Conservation (phyloP, 2,797 vertebrate species). For the Alauda arvensis region DNA sequence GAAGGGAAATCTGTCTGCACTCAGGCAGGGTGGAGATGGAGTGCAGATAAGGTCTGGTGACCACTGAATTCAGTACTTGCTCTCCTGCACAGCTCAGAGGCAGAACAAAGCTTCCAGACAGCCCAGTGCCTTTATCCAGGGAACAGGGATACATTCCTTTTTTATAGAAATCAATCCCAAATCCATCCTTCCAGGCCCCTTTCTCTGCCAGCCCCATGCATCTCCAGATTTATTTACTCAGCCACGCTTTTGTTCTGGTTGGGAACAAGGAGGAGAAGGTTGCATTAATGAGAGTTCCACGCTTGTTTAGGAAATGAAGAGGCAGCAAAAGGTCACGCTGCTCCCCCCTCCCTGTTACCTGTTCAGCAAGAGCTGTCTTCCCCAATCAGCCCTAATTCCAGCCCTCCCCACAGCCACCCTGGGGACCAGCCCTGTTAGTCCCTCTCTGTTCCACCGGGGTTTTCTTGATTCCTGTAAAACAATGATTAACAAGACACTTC, state of each 20-base stretch:
- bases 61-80: neutral
- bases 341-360: neutral
- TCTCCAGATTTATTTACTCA: neutral
- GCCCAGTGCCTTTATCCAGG: neutral
- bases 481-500: slow-evolving; percentile 29
- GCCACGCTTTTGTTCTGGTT: neutral
- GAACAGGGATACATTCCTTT: neutral
- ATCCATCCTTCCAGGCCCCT: neutral
- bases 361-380: neutral
- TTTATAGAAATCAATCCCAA: neutral
- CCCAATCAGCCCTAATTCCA: neutral
- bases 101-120: neutral
- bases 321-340: neutral
- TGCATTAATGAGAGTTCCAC: neutral
- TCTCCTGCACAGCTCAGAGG: neutral
- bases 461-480: slow-evolving; percentile 3
- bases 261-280: neutral
- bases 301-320: neutral
- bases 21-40: neutral
- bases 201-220: neutral
- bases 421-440: neutral
- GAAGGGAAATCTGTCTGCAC: neutral
- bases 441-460: neutral
- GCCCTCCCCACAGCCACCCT: neutral
- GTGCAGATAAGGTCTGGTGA: neutral